Evolutionary conservation across 2,113 vertebrate genomes (phyloP), one percentile per base, ranked within the genome.

Genomic region (Bujurquina vittata): DNA sequence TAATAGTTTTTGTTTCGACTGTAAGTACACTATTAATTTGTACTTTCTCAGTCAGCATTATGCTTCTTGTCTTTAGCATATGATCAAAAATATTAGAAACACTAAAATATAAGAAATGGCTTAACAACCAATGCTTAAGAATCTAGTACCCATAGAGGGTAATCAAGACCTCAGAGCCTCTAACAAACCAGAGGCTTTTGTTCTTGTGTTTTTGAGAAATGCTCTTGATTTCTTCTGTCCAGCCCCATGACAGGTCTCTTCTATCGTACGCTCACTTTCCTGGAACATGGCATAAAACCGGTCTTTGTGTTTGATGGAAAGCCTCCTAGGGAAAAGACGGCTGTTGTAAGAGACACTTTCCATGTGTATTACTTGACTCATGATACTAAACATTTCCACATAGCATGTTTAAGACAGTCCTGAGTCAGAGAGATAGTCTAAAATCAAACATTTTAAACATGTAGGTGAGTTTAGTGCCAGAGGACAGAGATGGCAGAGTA

Each of bases 291-390:
- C 86, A 96, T 96, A 83, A 96, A 95, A 86, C 96, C 96, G 0
- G 95, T 96, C 29, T 96, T 95, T 94, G 95, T 96, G 54, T 94
- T 96, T 78, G 96, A 96, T 14, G 96, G 96, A 74, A 88, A 59
- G 23, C 96, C 96, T 61, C 96, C 96, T 0, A 22, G 11, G 54
- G 94, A 96, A 77, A 96, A 96, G 84, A 84, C 11, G 31, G 72
- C 90, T 63, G 91, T 89, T 86, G 96, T 96, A 85, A 95, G 95
- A 86, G 37, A 73, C 23, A 26, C 29, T 8, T 15, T 62, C 18
- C 49, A n/a, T 10, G 10, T 29, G 5, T 35, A 20, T 59, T 43
- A 46, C 60, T 58, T 46, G 10, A n/a, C 52, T 72, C 67, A n/a
- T 54, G 46, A 72, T 72, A 72, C 67, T 33, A 54, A 72, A 72